phyloP scores from a whole-genome alignment of 2,888 invertebrate species.

The Patella pellucida region DNA sequence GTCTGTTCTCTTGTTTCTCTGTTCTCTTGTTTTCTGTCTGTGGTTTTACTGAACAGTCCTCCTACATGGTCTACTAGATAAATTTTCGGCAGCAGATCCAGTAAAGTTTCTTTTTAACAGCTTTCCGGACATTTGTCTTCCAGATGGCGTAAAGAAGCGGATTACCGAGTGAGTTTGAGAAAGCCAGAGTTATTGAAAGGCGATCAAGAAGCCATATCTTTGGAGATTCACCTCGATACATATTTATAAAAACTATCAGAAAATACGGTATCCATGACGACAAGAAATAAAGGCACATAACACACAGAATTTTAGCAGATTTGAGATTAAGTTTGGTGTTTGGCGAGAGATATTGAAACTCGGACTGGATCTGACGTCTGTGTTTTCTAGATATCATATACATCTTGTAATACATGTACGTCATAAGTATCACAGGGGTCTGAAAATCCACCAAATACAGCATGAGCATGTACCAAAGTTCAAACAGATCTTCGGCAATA shows the following conservation, averaged over 20 bases:
- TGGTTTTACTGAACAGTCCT: too few species aligned
- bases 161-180: constrained; percentile 16
- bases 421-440: background rate
- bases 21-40: too few species aligned
- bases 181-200: constrained; percentile 1
- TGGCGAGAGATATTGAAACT: background rate
- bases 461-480: constrained; percentile 12
- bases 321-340: background rate
- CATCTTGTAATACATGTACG: constrained; percentile 14
- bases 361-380: background rate
- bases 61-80: too few species aligned
- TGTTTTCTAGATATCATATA: constrained; percentile 13
- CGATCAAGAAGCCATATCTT: background rate
- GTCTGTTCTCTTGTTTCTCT: too few species aligned
- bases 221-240: background rate
- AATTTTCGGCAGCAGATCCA: too few species aligned
- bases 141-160: constrained; percentile 14
- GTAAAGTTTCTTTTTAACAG: background rate
- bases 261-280: constrained; percentile 19
- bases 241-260: background rate
- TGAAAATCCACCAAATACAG: constrained; percentile 1
- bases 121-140: constrained; percentile 13
- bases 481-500: constrained; percentile 11
- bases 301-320: constrained; percentile 11
- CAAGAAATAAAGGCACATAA: constrained; percentile 14